Base-by-base conservation (phyloP, 2,113 vertebrate genomes). In the Calyptommatus sinebrachiatus region DNA sequence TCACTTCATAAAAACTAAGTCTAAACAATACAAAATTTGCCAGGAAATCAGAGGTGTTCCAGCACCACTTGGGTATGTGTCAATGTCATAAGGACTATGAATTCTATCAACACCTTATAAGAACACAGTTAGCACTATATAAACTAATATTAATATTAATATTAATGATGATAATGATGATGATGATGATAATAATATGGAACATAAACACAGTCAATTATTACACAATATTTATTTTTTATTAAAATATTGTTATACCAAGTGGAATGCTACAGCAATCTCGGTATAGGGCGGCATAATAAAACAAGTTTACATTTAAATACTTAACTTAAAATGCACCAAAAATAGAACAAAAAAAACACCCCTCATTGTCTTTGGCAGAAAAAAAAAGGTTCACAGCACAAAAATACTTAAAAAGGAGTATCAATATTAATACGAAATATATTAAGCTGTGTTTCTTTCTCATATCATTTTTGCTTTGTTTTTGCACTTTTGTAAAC, bases 341-440 rank as follows among this genome's bases (percentile, higher is more conserved):
- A 93, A 80, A 80, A 94, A 89, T 68, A 90, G 53, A 93, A 80
- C n/a, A 29, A 29, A 62, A 50, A 72, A 73, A 72, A 48, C 60
- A 76, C 53, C 79, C 90, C 88, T 92, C 87, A 89, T 90, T 76
- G 11, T 96, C 95, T 95, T 96, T 96, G 95, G 95, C 94, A 95
- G 94, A 93, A 89, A 87, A 89, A n/a, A 41, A 86, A 84, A 92
- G 16, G 88, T 96, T 95, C 95, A 95, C 95, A 96, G 95, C 95
- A 94, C 88, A 66, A 94, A 93, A 92, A 92, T 93, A 94, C 91
- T 95, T 93, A 89, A 90, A 92, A 93, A 93, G 94, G 94, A 93
- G 92, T 94, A 95, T 89, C 94, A 94, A 96, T 95, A 95, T 95
- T 94, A 93, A 93, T 95, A 93, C 89, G 94, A 95, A 96, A 96